Base-by-base conservation (phyloP, 2,797 vertebrate species). In the Fistularia tabacaria region DNA sequence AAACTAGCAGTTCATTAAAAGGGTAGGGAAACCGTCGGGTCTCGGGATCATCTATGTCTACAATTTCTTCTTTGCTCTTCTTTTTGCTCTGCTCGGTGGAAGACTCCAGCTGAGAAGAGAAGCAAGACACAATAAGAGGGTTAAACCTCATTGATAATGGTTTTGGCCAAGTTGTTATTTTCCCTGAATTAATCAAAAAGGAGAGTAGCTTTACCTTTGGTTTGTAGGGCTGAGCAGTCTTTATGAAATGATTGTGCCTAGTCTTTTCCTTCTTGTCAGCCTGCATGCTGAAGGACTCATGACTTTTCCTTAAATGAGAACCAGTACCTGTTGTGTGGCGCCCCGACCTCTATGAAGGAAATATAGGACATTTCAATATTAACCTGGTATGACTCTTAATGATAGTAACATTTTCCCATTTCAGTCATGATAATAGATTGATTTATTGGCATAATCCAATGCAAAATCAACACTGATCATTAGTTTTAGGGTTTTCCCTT, bases 21-120 rank as follows among this genome's bases (percentile, higher is more conserved):
- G 97, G 97, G 74, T 97, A 99, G 5, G 96, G 92, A 71, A 99
- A 99, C 14, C 96, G 92, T 15, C 92, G 92, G 0, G 92, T 95
- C 90, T 99, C 97, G 0, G 97, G 97, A 79, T 99, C 97, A 46
- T 99, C 97, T 45, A 99, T 97, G 86, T 99, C 97, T 65, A 99
- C 96, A 14, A 97, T 93, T 83, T 99, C 97, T 75, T 99, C 97
- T 90, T 95, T 96, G 89, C 88, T 93, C 87, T 92, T 94, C 85
- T 95, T 99, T 83, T 94, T 97, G 85, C 88, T 94, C 86, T 96
- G 94, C 82, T 99, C 95, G 3, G 83, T 70, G 67, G 89, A 66
- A 8, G 92, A 90, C 80, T 98, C 95, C 58, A 90, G 88, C 95
- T 98, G 80, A 12, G 40, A 37, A 7, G 13, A 40, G 1, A 53